A percentile compares a stretch with the other conserved stretches of the same genome.
Conservation (phyloP, 2,888 invertebrate genomes). For the Globia sparganii region DNA sequence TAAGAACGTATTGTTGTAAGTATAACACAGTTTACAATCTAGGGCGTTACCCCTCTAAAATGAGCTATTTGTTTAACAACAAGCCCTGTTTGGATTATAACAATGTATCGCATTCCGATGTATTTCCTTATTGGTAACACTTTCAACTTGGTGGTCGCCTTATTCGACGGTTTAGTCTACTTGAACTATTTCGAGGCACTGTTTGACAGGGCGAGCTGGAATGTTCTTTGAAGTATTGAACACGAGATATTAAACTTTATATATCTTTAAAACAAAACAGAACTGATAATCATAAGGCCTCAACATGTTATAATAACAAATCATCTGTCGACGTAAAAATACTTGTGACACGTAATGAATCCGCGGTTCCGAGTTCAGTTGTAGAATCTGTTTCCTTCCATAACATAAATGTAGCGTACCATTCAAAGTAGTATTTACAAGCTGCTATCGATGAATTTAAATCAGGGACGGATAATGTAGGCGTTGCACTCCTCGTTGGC, state of each 20-base stretch:
- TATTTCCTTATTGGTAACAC: conserved; percentile 60
- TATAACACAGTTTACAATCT: conserved; percentile 84
- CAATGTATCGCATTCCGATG: conserved; percentile 81
- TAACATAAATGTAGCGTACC: conserved; percentile 38
- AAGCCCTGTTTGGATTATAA: conserved; percentile 81
- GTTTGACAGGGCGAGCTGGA: conserved; percentile 62
- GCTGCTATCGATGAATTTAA: conserved; percentile 66
- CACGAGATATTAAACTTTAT: conserved; percentile 37
- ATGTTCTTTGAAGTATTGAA: conserved; percentile 60
- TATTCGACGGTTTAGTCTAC: conserved; percentile 62
- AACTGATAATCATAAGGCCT: conserved; percentile 40
- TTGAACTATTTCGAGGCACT: conserved; percentile 60
- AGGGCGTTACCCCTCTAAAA: conserved; percentile 87
- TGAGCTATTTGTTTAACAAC: conserved; percentile 85
- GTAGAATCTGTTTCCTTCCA: conserved; percentile 36
- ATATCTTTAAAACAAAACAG: conserved; percentile 31
- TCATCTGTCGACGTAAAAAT: conserved; percentile 20
- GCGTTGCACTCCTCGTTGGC: conserved; percentile 57
- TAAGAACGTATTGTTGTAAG: conserved; percentile 84
- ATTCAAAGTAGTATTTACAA: conserved; percentile 53
- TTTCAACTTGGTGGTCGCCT: conserved; percentile 54
- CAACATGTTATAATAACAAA: conserved; percentile 19
- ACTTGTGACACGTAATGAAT: conserved; percentile 26
- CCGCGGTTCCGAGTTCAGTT: conserved; percentile 39
- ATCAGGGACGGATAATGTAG: conserved; percentile 64